phyloP scores from a whole-genome alignment of 2,888 invertebrate genomes.

The Cryptocheilus praepositus region DNA sequence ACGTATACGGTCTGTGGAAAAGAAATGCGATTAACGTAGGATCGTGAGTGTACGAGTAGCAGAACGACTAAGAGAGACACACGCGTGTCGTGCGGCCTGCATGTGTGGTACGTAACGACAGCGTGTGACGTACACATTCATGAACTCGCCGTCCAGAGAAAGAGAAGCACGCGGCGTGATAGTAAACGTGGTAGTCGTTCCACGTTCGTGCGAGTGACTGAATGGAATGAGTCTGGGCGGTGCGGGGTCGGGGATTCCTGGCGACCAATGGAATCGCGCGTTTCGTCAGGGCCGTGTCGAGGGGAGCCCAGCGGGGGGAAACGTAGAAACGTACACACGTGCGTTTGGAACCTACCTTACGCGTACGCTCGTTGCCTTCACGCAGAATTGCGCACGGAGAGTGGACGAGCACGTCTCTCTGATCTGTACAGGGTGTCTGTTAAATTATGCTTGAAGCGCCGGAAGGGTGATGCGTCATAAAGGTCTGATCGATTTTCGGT shows the following conservation, averaged over 20 bases:
- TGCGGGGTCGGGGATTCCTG: conserved; percentile 28
- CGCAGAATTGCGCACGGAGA: conserved; percentile 36
- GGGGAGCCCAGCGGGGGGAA: conserved; percentile 22
- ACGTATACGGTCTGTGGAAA: too few relatives aligned
- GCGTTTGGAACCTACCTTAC: conserved; percentile 57
- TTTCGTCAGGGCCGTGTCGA: conserved; percentile 35
- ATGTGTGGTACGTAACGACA: too few relatives aligned
- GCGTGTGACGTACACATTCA: too few relatives aligned
- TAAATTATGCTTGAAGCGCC: too few relatives aligned
- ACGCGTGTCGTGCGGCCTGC: too few relatives aligned
- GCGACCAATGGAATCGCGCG: conserved; percentile 41
- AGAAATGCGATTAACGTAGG: too few relatives aligned
- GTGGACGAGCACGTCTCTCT: not conserved
- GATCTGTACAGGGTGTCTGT: not conserved
- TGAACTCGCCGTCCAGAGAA: too few relatives aligned
- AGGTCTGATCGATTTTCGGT: too few relatives aligned
- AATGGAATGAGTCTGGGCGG: conserved; percentile 54
- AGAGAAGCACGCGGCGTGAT: conserved; percentile 33
- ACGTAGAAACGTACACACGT: conserved; percentile 54
- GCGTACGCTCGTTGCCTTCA: conserved; percentile 57
- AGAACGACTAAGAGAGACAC: too few relatives aligned
- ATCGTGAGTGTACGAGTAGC: too few relatives aligned
- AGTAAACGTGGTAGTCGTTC: conserved; percentile 46
- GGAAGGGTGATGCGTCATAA: too few relatives aligned
- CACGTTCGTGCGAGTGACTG: conserved; percentile 51